phyloP scores from a whole-genome alignment of 2,797 vertebrate genomes.

The Enteromius unitaeniatus region DNA sequence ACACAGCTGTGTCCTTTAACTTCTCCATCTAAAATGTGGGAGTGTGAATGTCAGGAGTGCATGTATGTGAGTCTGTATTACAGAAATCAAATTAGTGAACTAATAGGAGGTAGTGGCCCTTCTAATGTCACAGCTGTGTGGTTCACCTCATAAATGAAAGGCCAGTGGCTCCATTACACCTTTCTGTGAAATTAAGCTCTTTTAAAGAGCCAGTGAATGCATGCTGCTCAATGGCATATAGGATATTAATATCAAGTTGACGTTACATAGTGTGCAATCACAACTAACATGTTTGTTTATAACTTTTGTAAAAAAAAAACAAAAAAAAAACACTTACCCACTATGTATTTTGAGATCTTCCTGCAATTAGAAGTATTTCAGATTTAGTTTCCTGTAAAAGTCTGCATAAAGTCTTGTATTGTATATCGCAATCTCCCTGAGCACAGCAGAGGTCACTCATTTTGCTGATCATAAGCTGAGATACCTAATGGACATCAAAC shows the following conservation, averaged over 20 bases:
- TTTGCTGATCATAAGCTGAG: constrained; percentile 29
- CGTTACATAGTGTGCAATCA: background rate
- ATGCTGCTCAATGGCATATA: background rate
- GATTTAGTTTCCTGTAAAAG: background rate
- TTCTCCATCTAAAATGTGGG: constrained; percentile 30
- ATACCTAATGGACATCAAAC: constrained; percentile 31
- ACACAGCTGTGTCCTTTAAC: background rate
- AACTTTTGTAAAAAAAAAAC: background rate
- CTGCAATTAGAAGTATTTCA: background rate
- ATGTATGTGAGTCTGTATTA: background rate
- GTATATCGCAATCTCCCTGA: constrained; percentile 13
- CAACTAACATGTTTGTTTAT: background rate
- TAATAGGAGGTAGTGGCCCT: constrained; percentile 22
- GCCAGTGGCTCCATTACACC: constrained; percentile 9
- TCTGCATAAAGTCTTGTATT: background rate
- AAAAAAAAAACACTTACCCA: background rate
- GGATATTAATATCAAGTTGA: background rate
- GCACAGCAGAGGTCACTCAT: constrained; percentile 19
- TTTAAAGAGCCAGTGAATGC: background rate
- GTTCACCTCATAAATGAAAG: constrained; percentile 2
- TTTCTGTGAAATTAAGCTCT: background rate
- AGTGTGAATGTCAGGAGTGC: background rate
- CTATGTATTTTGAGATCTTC: background rate
- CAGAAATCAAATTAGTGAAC: constrained; percentile 14
- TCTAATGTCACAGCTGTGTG: constrained; percentile 19